A percentile compares a stretch with the other conserved stretches of the same genome.
These are phyloP conservation scores for Drosophila pruinosa DNA, from an alignment of 1,140 invertebrate genomes.

Conservation along the genomic window DNA sequence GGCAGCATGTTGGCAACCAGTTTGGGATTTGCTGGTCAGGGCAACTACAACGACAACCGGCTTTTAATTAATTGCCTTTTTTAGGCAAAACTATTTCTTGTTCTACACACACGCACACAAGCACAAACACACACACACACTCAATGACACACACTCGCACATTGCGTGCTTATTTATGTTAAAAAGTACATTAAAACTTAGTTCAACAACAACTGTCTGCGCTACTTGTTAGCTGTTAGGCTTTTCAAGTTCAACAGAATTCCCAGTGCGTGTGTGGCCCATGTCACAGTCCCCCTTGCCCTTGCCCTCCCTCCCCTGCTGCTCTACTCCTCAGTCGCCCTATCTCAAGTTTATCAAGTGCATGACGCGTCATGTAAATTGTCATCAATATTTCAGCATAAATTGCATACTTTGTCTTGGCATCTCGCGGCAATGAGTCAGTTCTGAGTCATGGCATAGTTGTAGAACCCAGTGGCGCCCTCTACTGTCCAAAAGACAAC, in stretches of 20 bases:
- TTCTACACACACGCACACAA: constrained; percentile 35
- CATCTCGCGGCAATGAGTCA: constrained; percentile 20
- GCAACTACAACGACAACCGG: constrained; percentile 55
- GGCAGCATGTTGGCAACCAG: constrained; percentile 57
- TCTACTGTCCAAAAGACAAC: not conserved
- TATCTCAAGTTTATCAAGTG: constrained; percentile 10
- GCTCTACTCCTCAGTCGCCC: not conserved
- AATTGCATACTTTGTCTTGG: constrained; percentile 26
- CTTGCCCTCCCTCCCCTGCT: not conserved
- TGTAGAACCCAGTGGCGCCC: constrained; percentile 9
- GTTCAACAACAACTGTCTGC: constrained; percentile 33
- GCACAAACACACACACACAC: constrained; percentile 11
- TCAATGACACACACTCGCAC: constrained; percentile 9
- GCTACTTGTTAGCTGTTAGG: constrained; percentile 36
- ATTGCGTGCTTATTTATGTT: constrained; percentile 41
- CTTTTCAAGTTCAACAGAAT: constrained; percentile 72
- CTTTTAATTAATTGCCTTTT: constrained; percentile 81
- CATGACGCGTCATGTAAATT: constrained; percentile 54
- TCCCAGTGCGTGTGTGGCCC: constrained; percentile 55
- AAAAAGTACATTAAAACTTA: constrained; percentile 33
- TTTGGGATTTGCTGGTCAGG: constrained; percentile 30
- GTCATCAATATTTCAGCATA: constrained; percentile 65
- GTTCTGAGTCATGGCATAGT: constrained; percentile 26
- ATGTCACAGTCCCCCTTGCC: constrained; percentile 5
- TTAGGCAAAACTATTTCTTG: constrained; percentile 79